phyloP scores from a whole-genome alignment of 2,113 vertebrate species.

The Microtus richardsoni region DNA sequence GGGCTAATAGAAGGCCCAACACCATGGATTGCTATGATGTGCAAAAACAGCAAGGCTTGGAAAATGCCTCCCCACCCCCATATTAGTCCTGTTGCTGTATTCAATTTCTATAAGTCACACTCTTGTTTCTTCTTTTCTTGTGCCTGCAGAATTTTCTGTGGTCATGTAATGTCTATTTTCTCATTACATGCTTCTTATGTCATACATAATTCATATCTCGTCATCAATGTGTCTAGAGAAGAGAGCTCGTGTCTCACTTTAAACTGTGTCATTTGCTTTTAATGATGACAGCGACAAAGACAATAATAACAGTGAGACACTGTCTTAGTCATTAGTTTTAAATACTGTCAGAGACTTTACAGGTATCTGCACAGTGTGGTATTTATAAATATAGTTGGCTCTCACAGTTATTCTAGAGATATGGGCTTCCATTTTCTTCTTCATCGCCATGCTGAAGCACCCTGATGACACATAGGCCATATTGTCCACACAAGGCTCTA shows the following conservation, averaged over 20 bases:
- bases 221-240: not conserved
- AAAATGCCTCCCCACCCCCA: not conserved
- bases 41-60: not conserved
- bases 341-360: conserved; percentile 20
- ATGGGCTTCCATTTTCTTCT: conserved; percentile 34
- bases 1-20: not conserved
- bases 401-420: not conserved
- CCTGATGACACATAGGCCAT: conserved; percentile 15
- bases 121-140: not conserved
- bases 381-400: conserved; percentile 5
- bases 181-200: not conserved
- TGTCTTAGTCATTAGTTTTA: conserved; percentile 11
- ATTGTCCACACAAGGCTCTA: not conserved
- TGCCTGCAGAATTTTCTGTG: not conserved
- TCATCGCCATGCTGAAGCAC: not conserved
- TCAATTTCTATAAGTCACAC: not conserved
- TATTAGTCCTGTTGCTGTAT: not conserved
- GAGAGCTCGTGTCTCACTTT: conserved; percentile 3
- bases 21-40: not conserved
- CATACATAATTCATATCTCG: not conserved
- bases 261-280: conserved; percentile 14
- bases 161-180: not conserved
- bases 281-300: not conserved
- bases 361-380: not conserved
- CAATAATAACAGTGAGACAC: not conserved